phyloP scores from a whole-genome alignment of 2,888 invertebrate genomes.

The Marasmarcha lunaedactyla region DNA sequence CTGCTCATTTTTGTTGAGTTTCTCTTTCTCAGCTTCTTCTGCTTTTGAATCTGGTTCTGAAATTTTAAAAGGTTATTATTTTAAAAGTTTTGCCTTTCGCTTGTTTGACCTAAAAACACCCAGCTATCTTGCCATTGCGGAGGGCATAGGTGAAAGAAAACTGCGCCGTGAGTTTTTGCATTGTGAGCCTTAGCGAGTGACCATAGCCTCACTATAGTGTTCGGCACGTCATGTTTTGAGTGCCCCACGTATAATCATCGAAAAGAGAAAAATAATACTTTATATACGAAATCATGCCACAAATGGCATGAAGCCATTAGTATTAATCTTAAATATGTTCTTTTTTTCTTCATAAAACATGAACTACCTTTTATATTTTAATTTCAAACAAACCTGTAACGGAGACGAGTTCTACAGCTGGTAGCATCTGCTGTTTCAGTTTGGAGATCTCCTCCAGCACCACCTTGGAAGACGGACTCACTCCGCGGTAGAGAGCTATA shows the following conservation, averaged over 20 bases:
- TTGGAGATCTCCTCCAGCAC: constrained; percentile 43
- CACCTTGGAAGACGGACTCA: constrained; percentile 30
- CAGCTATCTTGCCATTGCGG: too few species aligned
- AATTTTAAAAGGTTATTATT: constrained; percentile 7
- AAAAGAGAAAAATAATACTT: too few species aligned
- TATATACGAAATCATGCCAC: too few species aligned
- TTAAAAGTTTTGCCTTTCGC: too few species aligned
- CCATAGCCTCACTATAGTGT: too few species aligned
- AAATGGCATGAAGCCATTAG: too few species aligned
- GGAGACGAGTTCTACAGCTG: constrained; percentile 43
- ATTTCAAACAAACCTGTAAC: constrained; percentile 33
- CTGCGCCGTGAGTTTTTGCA: too few species aligned
- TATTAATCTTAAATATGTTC: neutral
- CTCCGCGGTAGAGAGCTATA: constrained; percentile 43
- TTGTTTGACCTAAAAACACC: too few species aligned
- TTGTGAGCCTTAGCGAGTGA: too few species aligned
- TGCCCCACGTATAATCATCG: too few species aligned
- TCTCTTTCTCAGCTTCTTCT: constrained; percentile 42
- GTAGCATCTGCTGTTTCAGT: constrained; percentile 40
- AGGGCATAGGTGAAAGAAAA: too few species aligned
- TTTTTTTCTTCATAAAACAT: neutral
- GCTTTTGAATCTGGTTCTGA: constrained; percentile 29
- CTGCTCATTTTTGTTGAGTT: constrained; percentile 25
- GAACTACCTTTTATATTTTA: neutral
- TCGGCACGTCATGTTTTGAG: too few species aligned